Conservation (phyloP, 2,888 invertebrate genomes). For the Cantharis rufa region DNA sequence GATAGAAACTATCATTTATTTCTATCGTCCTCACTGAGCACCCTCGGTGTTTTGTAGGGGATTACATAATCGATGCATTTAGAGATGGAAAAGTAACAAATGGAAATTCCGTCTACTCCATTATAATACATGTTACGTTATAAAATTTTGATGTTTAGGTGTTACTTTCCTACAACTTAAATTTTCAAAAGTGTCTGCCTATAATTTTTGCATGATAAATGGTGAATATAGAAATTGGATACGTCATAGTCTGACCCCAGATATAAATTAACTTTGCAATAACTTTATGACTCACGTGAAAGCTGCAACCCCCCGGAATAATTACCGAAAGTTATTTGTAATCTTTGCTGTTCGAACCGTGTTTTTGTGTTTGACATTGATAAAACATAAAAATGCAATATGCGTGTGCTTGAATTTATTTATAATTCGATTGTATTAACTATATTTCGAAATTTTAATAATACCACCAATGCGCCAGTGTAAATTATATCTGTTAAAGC, state of each 20-base stretch:
- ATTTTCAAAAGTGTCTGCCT: not conserved
- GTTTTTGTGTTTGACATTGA: not conserved
- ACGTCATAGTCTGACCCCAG: not conserved
- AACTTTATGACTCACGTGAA: not conserved
- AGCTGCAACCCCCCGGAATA: not conserved
- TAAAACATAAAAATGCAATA: not conserved
- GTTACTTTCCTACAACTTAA: not conserved
- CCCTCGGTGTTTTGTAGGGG: not conserved
- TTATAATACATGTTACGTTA: not conserved
- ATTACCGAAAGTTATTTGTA: not conserved
- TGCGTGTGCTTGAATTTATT: not conserved
- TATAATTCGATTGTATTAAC: not conserved
- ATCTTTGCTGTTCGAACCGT: not conserved
- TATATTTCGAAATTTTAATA: not conserved
- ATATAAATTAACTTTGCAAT: not conserved
- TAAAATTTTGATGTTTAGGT: not conserved
- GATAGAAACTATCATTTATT: not conserved
- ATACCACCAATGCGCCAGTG: not conserved
- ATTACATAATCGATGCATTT: not conserved
- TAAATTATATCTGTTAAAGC: not conserved
- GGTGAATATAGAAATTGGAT: not conserved
- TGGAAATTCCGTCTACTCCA: not conserved
- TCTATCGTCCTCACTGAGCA: not conserved
- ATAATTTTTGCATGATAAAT: not conserved
- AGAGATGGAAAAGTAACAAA: not conserved